phyloP scores from a whole-genome alignment of 2,888 invertebrate genomes.

The Orthonychiurus folsomi region DNA sequence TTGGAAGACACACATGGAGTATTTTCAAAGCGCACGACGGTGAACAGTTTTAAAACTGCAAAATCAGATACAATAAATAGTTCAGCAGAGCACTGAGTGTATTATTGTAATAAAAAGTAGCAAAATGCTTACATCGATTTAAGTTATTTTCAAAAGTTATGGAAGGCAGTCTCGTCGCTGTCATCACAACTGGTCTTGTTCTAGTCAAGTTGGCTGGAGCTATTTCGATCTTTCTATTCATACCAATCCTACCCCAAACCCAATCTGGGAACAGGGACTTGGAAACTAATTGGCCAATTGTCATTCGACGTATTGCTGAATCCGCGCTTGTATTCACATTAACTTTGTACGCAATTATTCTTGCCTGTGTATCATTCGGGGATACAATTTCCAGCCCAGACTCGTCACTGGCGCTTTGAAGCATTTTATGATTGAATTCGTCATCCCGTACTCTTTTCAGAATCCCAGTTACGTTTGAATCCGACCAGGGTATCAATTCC shows the following conservation, averaged over 20 bases:
- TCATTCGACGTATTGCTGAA: not conserved
- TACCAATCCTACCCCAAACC: conserved; percentile 32
- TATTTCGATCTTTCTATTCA: conserved; percentile 26
- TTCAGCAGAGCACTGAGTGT: no score
- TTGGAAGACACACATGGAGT: conserved; percentile 32
- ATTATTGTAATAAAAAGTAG: no score
- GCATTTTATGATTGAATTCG: not conserved
- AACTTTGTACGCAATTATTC: conserved; percentile 19
- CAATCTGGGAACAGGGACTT: conserved; percentile 36
- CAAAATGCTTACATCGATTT: conserved; percentile 37
- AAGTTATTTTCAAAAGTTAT: conserved; percentile 38
- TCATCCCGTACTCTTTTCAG: no score
- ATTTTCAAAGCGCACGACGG: conserved; percentile 38
- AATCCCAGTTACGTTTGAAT: not conserved
- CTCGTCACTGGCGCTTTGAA: not conserved
- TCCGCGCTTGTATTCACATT: conserved; percentile 3
- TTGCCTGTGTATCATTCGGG: conserved; percentile 10
- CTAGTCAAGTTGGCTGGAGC: conserved; percentile 13
- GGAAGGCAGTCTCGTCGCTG: conserved; percentile 21
- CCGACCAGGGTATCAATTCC: not conserved
- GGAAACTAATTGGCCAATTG: conserved; percentile 35
- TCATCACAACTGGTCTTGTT: not conserved
- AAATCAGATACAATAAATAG: conserved; percentile 3
- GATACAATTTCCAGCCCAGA: not conserved
- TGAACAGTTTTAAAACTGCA: conserved; percentile 26